Evolutionary conservation across 2,797 vertebrate species (phyloP).

Genomic region (Ammospiza maritima): DNA sequence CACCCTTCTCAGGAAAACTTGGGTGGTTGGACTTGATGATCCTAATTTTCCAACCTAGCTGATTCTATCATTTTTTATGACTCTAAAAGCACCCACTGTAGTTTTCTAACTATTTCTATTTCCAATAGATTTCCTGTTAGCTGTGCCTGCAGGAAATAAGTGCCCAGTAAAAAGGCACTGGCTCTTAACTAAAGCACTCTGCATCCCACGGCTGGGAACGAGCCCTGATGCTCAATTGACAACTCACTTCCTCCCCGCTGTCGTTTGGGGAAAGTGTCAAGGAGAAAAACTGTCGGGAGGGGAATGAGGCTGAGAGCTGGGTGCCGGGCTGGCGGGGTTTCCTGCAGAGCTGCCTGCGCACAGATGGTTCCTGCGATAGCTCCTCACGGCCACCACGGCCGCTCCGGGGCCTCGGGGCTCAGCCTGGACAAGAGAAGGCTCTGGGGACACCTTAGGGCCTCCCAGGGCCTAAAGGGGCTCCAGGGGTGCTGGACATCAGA

Average conservation of each 20-base stretch:
- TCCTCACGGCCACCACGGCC: constrained; percentile 53
- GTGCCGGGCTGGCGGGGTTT: constrained; percentile 67
- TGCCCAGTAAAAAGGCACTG: background rate
- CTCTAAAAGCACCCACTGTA: background rate
- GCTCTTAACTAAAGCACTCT: background rate
- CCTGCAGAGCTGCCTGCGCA: constrained; percentile 73
- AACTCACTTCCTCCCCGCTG: background rate
- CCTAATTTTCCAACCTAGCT: background rate
- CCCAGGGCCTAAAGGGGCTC: background rate
- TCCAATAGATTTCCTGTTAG: background rate
- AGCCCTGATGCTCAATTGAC: constrained; percentile 9
- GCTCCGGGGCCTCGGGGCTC: background rate
- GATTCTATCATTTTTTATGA: background rate
- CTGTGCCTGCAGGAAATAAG: constrained; percentile 37
- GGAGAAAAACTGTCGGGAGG: constrained; percentile 56
- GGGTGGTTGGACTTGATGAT: background rate
- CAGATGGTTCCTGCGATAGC: constrained; percentile 91
- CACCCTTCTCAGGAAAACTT: background rate
- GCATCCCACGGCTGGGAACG: background rate
- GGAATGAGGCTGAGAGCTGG: background rate
- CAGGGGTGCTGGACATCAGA: background rate
- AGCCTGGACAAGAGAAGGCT: background rate
- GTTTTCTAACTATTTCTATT: background rate
- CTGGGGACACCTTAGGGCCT: background rate
- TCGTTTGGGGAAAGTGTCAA: constrained; percentile 47